Evolutionary conservation across 1,140 invertebrate species (phyloP), one percentile per base, ranked within the genome.

Genomic region (Hyles vespertilio): DNA sequence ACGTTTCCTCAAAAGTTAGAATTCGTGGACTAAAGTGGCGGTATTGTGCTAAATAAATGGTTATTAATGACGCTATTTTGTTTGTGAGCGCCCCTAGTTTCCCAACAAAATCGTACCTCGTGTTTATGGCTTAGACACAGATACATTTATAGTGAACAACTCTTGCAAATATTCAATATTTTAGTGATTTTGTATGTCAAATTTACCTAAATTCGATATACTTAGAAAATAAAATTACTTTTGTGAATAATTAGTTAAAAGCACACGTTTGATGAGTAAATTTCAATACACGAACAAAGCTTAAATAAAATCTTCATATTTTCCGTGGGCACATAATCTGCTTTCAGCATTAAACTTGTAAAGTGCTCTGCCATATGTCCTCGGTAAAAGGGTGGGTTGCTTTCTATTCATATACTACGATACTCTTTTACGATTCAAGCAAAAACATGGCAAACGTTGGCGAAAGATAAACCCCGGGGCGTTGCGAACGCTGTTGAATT

Each of bases 41-140:
- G 79, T 67, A 83, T 84, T 85, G 83, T 84, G 78, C 74, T 82
- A 81, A 87, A 84, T 85, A 85, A 87, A 87, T 88, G 84, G 81
- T 88, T 87, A 88, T 88, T 87, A 88, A 88, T 88, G 82, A 85
- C 82, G 32, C n/a, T 8, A 50, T 40, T 40, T 40, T 40, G 36
- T 40, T 40, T 8, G 36, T 5, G 11, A 48, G 22, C 47, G 22
- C 9, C n/a, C 47, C 47, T 48, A 22, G n/a, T 48, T 48, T 48
- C 22, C 22, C n/a, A 48, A 48, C 22, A 48, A 48, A 12, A 48
- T 48, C 47, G n/a, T 48, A 11, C 22, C 11, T 11, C 6, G 11
- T n/a, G n/a, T 48, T 12, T 48, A n/a, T 10, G 11, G 6, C 22
- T 11, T n/a, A 48, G n/a, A 40, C 8, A 5, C 36, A 40, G 4